Conservation (phyloP, 2,797 vertebrate species). For the Melanotaenia pygmaea region DNA sequence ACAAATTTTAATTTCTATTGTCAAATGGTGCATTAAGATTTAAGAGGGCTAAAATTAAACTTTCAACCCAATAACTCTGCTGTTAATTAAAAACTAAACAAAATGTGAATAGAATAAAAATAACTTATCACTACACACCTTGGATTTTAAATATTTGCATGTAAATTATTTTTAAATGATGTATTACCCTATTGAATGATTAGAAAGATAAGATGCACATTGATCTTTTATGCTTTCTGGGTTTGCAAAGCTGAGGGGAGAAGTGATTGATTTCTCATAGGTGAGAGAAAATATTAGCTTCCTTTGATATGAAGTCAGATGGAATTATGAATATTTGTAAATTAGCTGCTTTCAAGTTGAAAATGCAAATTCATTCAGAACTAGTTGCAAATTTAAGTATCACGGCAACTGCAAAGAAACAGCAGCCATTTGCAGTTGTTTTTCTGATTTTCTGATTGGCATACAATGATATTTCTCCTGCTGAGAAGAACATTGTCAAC, state of each 20-base stretch:
- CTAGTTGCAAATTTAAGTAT: background rate
- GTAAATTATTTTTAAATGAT: background rate
- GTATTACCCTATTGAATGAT: background rate
- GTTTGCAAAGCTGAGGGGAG: background rate
- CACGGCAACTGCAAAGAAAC: background rate
- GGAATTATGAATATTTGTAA: slow-evolving; percentile 3
- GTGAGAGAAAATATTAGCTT: background rate
- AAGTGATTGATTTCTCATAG: background rate
- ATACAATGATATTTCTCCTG: background rate
- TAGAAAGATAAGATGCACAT: background rate
- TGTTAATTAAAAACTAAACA: slow-evolving; percentile 10
- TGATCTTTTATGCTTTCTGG: background rate
- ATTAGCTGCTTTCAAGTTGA: background rate
- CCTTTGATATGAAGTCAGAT: background rate
- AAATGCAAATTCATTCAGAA: background rate
- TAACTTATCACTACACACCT: background rate
- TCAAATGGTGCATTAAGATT: slow-evolving; percentile 28
- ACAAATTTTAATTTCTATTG: slow-evolving; percentile 19
- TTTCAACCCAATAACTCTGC: slow-evolving; percentile 15
- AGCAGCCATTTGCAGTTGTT: background rate
- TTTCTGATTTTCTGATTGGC: background rate
- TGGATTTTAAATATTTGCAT: background rate
- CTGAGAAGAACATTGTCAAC: background rate
- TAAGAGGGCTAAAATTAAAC: slow-evolving; percentile 43
- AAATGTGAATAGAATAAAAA: background rate